phyloP scores from a whole-genome alignment of 2,888 invertebrate species.

The Synanthedon vespiformis region DNA sequence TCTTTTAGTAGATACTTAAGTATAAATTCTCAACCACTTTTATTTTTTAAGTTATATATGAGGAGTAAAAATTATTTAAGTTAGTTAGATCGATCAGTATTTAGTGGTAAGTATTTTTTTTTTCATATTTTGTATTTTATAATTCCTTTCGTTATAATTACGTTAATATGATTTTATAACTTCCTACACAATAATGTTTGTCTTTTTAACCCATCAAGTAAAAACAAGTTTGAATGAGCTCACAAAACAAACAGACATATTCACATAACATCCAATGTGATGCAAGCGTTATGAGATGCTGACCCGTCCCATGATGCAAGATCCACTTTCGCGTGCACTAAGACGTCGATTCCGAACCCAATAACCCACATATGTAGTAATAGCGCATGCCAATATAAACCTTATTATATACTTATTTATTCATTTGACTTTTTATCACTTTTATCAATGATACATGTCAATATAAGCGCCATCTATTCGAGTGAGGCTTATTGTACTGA shows the following conservation, averaged over 20 bases:
- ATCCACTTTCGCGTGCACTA: slow-evolving; percentile 52
- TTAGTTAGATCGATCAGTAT: too few relatives aligned
- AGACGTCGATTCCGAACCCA: slow-evolving; percentile 42
- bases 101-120: too few relatives aligned
- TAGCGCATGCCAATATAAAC: slow-evolving; percentile 24
- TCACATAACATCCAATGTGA: slow-evolving; percentile 19
- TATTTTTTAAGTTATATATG: too few relatives aligned
- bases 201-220: background rate
- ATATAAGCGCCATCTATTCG: slow-evolving; percentile 23
- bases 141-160: too few relatives aligned
- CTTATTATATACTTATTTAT: slow-evolving; percentile 18
- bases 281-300: slow-evolving; percentile 36
- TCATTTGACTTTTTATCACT: slow-evolving; percentile 12
- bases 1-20: too few relatives aligned
- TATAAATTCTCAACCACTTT: too few relatives aligned
- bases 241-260: background rate
- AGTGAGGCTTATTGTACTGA: background rate
- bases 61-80: too few relatives aligned
- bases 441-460: slow-evolving; percentile 1
- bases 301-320: slow-evolving; percentile 53
- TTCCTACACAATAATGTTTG: too few relatives aligned
- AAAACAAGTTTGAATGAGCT: background rate
- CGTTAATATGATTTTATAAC: too few relatives aligned
- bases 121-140: too few relatives aligned
- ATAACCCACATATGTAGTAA: slow-evolving; percentile 45